Base-by-base conservation (phyloP, 1,140 invertebrate genomes). In the Pogonognathellus flavescens region DNA sequence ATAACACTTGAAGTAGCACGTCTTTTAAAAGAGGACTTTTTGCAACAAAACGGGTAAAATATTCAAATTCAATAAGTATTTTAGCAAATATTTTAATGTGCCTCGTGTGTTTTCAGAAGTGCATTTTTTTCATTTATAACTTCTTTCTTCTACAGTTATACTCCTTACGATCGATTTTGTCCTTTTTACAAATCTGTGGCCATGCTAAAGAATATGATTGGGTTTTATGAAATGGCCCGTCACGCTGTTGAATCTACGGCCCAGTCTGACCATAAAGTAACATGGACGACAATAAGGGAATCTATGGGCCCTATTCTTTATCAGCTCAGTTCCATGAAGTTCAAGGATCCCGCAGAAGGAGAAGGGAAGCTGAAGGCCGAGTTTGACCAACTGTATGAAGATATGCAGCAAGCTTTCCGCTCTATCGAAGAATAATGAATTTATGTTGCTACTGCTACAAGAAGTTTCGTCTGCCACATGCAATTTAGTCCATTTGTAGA, bases 121-220 rank as follows among this genome's bases (percentile, higher is more conserved):
- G n/a, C 11, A 13, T 14, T 1, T 4, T 57, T 57, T 57, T n/a
- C n/a, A 57, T 14, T 18, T 16, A n/a, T 83, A 85, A 83, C 53
- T 55, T 31, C 6, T 52, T 86, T 89, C 70, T 70, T 18, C 88
- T 89, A 91, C 92, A 96, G 94, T 91, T 99, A 99, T 91, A 96
- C 97, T 41, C 92, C 96, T 11, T 99, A 99, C 92, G 98, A 99
- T 93, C 94, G 98, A 87, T 99, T 98, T 93, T 99, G 99, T 92
- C 99, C 99, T 90, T 99, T 99, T 93, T 99, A 99, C 93, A 99
- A 99, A 93, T 99, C 98, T 41, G 96, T 98, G 16, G 98, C 97
- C 87, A 99, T 99, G 98, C 91, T 99, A 90, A 95, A 94, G 90
- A 99, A 99, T 92, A 99, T 99, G 93, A 99, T 99, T 90, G 93